Conservation (phyloP, 2,113 vertebrate genomes). For the Eubucco bourcierii region DNA sequence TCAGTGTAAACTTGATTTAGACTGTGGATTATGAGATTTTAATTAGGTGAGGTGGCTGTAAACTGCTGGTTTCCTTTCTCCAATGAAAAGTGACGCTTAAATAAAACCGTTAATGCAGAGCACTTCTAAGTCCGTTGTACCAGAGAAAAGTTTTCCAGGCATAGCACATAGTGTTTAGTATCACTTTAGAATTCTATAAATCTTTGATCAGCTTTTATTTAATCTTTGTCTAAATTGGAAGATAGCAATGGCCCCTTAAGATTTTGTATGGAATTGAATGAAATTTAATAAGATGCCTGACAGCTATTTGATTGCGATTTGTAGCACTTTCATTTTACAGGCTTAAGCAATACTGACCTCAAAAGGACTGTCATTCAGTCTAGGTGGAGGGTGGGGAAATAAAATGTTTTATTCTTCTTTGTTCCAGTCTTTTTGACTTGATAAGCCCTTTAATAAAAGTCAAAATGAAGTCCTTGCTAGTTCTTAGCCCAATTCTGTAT, state of each 20-base stretch:
- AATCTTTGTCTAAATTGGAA: constrained; percentile 76
- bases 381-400: constrained; percentile 12
- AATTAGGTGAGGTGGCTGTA: constrained; percentile 8
- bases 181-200: constrained; percentile 77
- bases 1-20: not conserved
- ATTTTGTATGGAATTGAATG: constrained; percentile 67
- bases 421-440: constrained; percentile 50
- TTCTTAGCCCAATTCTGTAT: constrained; percentile 25
- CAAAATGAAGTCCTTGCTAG: constrained; percentile 47
- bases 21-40: constrained; percentile 3
- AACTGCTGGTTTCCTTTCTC: not conserved
- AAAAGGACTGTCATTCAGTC: constrained; percentile 62
- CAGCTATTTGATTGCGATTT: constrained; percentile 74
- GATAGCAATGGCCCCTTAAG: constrained; percentile 71
- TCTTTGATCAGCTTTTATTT: constrained; percentile 81
- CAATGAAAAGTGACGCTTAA: not conserved
- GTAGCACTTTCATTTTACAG: constrained; percentile 73
- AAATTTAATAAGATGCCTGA: constrained; percentile 77
- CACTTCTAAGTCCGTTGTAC: constrained; percentile 4
- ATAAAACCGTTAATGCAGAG: constrained; percentile 3
- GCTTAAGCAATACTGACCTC: constrained; percentile 72
- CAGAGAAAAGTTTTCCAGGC: constrained; percentile 42
- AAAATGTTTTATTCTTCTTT: constrained; percentile 59
- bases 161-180: constrained; percentile 68
- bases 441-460: constrained; percentile 55